A percentile compares a stretch with the other conserved stretches of the same genome.
These are phyloP conservation scores for Taenaris catops DNA, from an alignment of 2,888 invertebrate genomes.

Conservation along the genomic window DNA sequence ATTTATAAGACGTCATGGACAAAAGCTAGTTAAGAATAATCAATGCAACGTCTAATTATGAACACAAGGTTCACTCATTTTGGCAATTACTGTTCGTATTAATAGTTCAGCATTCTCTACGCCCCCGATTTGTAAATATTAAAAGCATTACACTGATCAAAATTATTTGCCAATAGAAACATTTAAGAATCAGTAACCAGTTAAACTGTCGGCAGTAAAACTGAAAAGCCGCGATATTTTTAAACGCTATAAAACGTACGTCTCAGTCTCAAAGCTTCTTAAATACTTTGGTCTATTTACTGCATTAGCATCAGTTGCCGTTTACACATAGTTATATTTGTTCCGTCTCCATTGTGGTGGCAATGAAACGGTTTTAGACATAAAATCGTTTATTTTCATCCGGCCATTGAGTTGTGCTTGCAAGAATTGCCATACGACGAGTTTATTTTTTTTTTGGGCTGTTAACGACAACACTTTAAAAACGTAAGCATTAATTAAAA, in stretches of 20 bases:
- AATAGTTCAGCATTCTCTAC: too few species aligned
- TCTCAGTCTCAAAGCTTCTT: conserved; percentile 36
- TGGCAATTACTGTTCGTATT: too few species aligned
- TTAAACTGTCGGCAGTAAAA: conserved; percentile 35
- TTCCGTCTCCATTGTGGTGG: conserved; percentile 17
- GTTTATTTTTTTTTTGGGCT: background rate
- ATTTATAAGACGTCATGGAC: too few species aligned
- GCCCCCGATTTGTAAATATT: too few species aligned
- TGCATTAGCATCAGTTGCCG: conserved; percentile 25
- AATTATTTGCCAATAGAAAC: conserved; percentile 26
- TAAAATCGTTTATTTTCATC: conserved; percentile 10
- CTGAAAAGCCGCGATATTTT: conserved; percentile 37
- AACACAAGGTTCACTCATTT: too few species aligned
- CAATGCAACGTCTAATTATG: too few species aligned
- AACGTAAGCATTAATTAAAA: too few species aligned
- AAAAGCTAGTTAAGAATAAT: too few species aligned
- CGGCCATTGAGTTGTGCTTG: too few species aligned
- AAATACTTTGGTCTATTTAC: conserved; percentile 30
- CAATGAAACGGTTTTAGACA: conserved; percentile 12
- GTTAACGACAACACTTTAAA: too few species aligned
- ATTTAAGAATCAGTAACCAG: conserved; percentile 27
- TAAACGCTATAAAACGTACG: conserved; percentile 35
- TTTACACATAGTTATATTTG: conserved; percentile 24
- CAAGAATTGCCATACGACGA: background rate
- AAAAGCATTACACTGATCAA: too few species aligned